Evolutionary conservation across 2,888 invertebrate genomes (phyloP).

Genomic region (Strigamia transsilvanica): DNA sequence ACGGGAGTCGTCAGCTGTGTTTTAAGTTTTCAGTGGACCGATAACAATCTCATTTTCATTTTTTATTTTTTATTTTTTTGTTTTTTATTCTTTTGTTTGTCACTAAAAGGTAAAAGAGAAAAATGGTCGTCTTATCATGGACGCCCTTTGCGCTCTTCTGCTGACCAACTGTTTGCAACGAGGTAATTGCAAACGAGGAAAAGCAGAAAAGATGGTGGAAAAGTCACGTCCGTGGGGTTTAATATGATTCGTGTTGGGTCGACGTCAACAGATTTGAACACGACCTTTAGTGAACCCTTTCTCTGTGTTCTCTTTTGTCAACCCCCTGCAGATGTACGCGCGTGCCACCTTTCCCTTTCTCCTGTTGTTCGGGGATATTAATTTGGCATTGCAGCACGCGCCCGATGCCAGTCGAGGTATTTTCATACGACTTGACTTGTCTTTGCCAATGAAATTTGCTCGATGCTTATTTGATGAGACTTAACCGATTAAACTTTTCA

Average conservation of each 20-base stretch:
- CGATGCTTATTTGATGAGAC: constrained; percentile 7
- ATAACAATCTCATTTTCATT: constrained; percentile 31
- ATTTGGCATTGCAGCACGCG: constrained; percentile 42
- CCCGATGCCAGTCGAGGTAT: not conserved
- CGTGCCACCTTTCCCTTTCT: constrained; percentile 39
- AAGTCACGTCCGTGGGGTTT: constrained; percentile 31
- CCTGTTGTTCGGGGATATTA: constrained; percentile 30
- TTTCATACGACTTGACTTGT: constrained; percentile 17
- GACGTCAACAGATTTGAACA: constrained; percentile 42
- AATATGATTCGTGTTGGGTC: constrained; percentile 17
- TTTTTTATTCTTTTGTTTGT: not conserved
- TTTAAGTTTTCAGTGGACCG: constrained; percentile 42
- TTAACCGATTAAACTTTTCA: constrained; percentile 17
- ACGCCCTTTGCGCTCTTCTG: constrained; percentile 17
- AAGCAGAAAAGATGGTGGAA: constrained; percentile 28
- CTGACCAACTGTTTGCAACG: constrained; percentile 18
- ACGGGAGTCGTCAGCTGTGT: constrained; percentile 42
- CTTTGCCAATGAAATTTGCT: not conserved
- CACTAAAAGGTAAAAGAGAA: constrained; percentile 9
- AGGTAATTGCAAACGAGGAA: constrained; percentile 38
- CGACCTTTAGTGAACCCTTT: constrained; percentile 26
- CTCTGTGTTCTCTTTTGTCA: constrained; percentile 37
- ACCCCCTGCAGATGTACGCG: constrained; percentile 28
- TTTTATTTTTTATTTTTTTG: not conserved
- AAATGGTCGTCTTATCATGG: not conserved